Evolutionary conservation across 2,797 vertebrate species (phyloP).

Genomic region (Gastrophryne carolinensis): DNA sequence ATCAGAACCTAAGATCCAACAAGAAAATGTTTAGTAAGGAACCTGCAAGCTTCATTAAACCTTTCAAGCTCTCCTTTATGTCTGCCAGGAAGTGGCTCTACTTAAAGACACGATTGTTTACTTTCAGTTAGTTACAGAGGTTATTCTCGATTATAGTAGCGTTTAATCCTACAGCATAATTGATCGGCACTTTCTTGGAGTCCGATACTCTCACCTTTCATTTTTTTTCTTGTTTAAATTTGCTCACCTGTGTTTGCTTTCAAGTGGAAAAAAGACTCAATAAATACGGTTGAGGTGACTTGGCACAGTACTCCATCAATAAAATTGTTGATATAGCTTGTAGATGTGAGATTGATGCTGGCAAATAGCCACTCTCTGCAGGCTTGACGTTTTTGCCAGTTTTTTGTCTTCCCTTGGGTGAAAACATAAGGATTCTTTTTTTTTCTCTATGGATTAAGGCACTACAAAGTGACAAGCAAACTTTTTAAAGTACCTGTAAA

Average conservation of each 20-base stretch:
- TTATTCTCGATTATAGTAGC: slow-evolving; percentile 25
- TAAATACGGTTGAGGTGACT: slow-evolving; percentile 28
- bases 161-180: not conserved
- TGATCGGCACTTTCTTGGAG: slow-evolving; percentile 1
- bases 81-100: not conserved
- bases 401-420: not conserved
- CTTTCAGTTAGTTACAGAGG: slow-evolving; percentile 24
- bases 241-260: slow-evolving; percentile 46
- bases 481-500: too few relatives aligned
- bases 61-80: slow-evolving; percentile 24
- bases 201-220: slow-evolving; percentile 16
- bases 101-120: slow-evolving; percentile 27
- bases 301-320: slow-evolving; percentile 34
- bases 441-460: not conserved
- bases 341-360: slow-evolving; percentile 17
- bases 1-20: slow-evolving; percentile 3
- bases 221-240: slow-evolving; percentile 20
- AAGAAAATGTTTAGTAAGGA: slow-evolving; percentile 11
- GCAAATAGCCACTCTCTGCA: slow-evolving; percentile 13
- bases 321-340: slow-evolving; percentile 3
- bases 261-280: slow-evolving; percentile 6
- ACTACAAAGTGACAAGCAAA: not conserved
- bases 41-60: slow-evolving; percentile 35
- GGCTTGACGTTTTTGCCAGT: not conserved
- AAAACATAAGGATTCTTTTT: not conserved